A percentile compares a stretch with the other conserved stretches of the same genome.
These are phyloP conservation scores for Capromys pilorides DNA, from an alignment of 2,797 vertebrate genomes.

Conservation along the genomic window DNA sequence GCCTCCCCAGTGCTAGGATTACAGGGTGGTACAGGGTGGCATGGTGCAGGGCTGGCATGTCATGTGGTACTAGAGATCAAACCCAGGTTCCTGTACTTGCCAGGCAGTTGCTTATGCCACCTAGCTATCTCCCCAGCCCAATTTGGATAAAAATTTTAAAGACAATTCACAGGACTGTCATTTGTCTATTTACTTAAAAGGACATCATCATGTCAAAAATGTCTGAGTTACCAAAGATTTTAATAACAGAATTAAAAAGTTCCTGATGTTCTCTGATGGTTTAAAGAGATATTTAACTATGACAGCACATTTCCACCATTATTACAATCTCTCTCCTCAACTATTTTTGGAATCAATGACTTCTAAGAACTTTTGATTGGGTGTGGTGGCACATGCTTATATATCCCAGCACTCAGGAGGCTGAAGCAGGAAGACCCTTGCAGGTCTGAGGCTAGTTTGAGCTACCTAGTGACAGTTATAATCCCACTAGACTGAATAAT, in stretches of 20 bases:
- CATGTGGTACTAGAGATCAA: no score
- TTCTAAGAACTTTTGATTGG: neutral
- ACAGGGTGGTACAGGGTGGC: neutral
- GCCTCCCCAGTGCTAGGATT: neutral
- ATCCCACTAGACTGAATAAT: neutral
- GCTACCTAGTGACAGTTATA: neutral
- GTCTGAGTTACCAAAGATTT: constrained; percentile 36
- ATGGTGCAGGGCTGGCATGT: no score
- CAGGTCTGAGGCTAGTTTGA: neutral
- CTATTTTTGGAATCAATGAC: neutral
- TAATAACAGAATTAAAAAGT: constrained; percentile 8
- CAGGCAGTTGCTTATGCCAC: no score
- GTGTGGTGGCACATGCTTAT: neutral
- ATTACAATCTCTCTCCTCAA: constrained; percentile 28
- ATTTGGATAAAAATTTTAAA: constrained; percentile 36
- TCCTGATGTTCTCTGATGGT: constrained; percentile 21
- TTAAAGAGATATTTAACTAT: constrained; percentile 20
- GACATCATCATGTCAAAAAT: constrained; percentile 29
- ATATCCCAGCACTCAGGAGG: neutral
- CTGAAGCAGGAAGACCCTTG: neutral
- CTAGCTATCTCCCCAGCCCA: neutral
- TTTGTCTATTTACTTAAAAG: constrained; percentile 59
- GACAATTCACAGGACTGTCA: constrained; percentile 22
- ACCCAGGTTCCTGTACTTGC: no score
- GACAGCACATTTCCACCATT: neutral